These are phyloP conservation scores for Trichomalopsis sarcophagae DNA, from an alignment of 1,140 invertebrate species.

Conservation along the genomic window DNA sequence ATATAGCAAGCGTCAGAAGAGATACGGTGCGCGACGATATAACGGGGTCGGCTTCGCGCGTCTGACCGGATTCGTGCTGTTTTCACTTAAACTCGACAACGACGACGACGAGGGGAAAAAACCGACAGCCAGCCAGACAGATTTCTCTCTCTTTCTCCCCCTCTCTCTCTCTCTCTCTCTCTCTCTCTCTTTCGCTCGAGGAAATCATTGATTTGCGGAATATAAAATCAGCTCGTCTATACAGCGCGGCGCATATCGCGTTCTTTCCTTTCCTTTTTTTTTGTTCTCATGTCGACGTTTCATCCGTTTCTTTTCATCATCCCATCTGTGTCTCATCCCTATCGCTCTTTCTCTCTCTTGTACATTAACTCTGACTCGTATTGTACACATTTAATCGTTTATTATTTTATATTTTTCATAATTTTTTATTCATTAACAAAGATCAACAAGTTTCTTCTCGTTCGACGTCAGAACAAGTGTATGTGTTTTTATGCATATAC, in stretches of 20 bases:
- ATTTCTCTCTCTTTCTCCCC: not conserved
- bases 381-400: not conserved
- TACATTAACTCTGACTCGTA: not conserved
- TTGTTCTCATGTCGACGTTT: not conserved
- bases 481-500: not conserved
- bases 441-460: not conserved
- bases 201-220: conserved; percentile 14
- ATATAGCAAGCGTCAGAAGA: not conserved
- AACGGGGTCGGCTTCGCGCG: not conserved
- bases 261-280: conserved; percentile 3
- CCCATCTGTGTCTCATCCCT: not conserved
- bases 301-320: not conserved
- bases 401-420: not conserved
- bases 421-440: conserved; percentile 18
- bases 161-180: not conserved
- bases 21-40: not conserved
- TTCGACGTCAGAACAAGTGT: not conserved
- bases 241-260: not conserved
- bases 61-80: conserved; percentile 30
- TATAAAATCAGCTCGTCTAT: conserved; percentile 17
- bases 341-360: not conserved
- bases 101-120: not conserved
- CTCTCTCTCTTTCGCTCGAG: not conserved
- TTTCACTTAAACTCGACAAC: conserved; percentile 30
- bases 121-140: not conserved